These are phyloP conservation scores for Micrasema longulum DNA, from an alignment of 1,140 invertebrate genomes.

Conservation along the genomic window DNA sequence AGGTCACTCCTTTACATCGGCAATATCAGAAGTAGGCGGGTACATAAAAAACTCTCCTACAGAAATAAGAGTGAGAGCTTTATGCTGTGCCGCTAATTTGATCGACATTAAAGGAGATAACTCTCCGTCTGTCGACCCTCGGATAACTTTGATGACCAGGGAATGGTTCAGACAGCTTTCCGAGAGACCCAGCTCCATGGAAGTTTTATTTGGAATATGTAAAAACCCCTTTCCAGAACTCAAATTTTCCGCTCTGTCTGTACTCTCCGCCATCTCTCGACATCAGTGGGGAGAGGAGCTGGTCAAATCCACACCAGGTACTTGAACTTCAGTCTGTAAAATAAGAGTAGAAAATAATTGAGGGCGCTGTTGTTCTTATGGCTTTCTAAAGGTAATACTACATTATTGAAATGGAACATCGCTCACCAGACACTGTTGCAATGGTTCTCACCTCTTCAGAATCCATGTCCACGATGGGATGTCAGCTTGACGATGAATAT, in stretches of 20 bases:
- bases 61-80: slow-evolving; percentile 71
- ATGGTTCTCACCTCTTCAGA: no score
- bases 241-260: slow-evolving; percentile 66
- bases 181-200: slow-evolving; percentile 59
- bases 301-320: slow-evolving; percentile 71
- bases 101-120: slow-evolving; percentile 60
- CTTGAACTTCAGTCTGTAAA: background rate
- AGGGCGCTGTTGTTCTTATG: no score
- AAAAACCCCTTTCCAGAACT: slow-evolving; percentile 77
- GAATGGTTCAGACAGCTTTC: slow-evolving; percentile 68
- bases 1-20: slow-evolving; percentile 65
- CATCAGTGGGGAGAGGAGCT: slow-evolving; percentile 73
- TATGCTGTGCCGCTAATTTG: slow-evolving; percentile 72
- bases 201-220: slow-evolving; percentile 65
- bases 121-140: slow-evolving; percentile 57
- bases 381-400: no score
- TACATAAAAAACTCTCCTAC: slow-evolving; percentile 71
- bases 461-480: no score
- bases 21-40: slow-evolving; percentile 68
- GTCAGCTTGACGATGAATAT: no score
- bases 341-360: no score
- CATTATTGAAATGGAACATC: no score
- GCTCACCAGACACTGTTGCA: no score
- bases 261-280: slow-evolving; percentile 69
- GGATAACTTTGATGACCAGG: slow-evolving; percentile 66